A percentile compares a stretch with the other conserved stretches of the same genome.
Evolutionary conservation across 2,113 vertebrate species (phyloP).

Genomic region (Morone saxatilis): DNA sequence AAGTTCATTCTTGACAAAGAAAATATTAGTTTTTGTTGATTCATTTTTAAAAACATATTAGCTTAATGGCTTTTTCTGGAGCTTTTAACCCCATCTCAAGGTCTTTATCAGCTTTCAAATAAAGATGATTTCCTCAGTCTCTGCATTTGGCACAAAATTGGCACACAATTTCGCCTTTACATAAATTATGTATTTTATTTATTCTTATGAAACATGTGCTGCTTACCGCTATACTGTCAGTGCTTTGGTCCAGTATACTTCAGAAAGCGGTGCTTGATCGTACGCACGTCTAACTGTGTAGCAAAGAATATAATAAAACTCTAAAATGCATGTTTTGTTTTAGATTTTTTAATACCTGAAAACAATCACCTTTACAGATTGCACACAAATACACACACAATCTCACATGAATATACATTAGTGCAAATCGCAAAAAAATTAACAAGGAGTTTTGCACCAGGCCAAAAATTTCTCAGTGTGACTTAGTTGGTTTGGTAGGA

Average conservation of each 20-base stretch:
- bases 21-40: not conserved
- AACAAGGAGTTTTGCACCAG: conserved; percentile 28
- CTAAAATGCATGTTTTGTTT: not conserved
- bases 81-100: not conserved
- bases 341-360: conserved; percentile 74
- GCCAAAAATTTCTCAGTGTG: conserved; percentile 22
- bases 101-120: not conserved
- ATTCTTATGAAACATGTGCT: not conserved
- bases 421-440: conserved; percentile 78
- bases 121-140: not conserved
- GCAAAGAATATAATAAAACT: conserved; percentile 26
- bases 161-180: not conserved
- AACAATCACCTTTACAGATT: conserved; percentile 64
- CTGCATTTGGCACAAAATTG: not conserved
- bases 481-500: conserved; percentile 30
- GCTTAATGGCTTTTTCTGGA: too few species aligned
- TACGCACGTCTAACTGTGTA: too few species aligned
- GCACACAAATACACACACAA: conserved; percentile 63
- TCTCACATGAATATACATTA: conserved; percentile 70
- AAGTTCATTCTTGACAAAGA: too few species aligned
- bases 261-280: too few species aligned
- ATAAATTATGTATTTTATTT: not conserved
- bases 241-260: not conserved
- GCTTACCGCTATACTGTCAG: not conserved
- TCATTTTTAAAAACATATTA: too few species aligned